A percentile compares a stretch with the other conserved stretches of the same genome.
phyloP scores from a whole-genome alignment of 2,113 vertebrate species.

The Monopterus albus region DNA sequence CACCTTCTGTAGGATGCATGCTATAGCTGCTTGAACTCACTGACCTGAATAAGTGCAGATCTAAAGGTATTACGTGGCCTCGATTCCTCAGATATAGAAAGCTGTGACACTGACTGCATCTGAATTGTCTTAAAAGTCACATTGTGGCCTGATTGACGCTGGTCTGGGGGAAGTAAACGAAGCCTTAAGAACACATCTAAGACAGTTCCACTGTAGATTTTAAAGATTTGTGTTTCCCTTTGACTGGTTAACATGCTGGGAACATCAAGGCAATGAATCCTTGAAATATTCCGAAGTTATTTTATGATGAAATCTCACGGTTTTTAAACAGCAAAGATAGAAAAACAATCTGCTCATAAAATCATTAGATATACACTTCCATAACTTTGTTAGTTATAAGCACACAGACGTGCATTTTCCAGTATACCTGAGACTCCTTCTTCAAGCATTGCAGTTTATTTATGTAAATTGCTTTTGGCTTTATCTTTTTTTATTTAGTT shows the following conservation, averaged over 20 bases:
- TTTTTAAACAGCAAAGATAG: too few relatives aligned
- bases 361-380: not conserved
- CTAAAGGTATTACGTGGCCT: constrained; percentile 13
- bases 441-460: not conserved
- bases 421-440: not conserved
- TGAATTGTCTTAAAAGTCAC: not conserved
- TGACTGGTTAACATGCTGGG: too few relatives aligned
- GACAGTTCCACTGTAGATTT: too few relatives aligned
- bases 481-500: not conserved
- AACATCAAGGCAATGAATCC: too few relatives aligned
- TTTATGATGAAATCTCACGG: too few relatives aligned
- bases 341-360: too few relatives aligned
- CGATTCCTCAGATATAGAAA: constrained; percentile 15
- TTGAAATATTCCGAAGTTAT: too few relatives aligned
- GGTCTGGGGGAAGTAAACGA: too few relatives aligned
- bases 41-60: constrained; percentile 10
- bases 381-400: not conserved
- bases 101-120: not conserved
- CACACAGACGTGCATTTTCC: not conserved
- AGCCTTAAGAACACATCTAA: too few relatives aligned
- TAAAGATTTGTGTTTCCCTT: too few relatives aligned
- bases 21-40: constrained; percentile 31
- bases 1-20: constrained; percentile 37
- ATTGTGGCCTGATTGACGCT: too few relatives aligned
- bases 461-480: not conserved